Base-by-base conservation (phyloP, 2,113 vertebrate genomes). In the Hystrix cristata region DNA sequence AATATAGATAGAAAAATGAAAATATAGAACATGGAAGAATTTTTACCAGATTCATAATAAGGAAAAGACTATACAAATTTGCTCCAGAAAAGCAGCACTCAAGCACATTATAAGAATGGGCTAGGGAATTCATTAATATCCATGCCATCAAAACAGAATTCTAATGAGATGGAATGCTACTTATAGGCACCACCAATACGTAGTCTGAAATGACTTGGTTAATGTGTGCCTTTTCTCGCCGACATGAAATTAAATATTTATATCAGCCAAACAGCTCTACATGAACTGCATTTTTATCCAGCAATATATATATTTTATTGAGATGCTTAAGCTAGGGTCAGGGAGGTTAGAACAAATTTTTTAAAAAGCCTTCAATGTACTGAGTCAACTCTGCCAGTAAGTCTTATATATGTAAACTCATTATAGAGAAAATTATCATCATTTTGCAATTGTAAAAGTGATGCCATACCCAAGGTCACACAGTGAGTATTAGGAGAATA, bases 351-450 rank as follows among this genome's bases (percentile, higher is more conserved):
- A 46, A 93, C 1, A 23, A 59, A 34, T 43, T 72, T n/a, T 67
- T 34, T 31, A 31, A 55, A 69, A 59, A 80, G n/a, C 2, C 23
- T 67, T 53, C 0, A 15, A 13, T 69, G 29, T 83, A 38, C 16
- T 76, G 7, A 84, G 6, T 87, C 87, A 87, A 6, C 3, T 64
- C 27, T 48, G 34, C 60, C 38, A 60, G 25, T 71, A 69, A 89
- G 16, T 90, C 51, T 90, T 64, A 74, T 29, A 78, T 9, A 43
- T 19, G 84, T 16, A 59, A 95, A 78, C 23, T 91, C 62, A 92
- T 95, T 84, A 94, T 19, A 51, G 5, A 81, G 43, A 78, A 96
- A 87, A 94, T 94, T 38, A 92, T 65, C 29, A 91, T 95, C 9
- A 62, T 90, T 90, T 90, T 95, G 46, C n/a, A 87, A 38, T 94